Evolutionary conservation across 2,113 vertebrate genomes (phyloP).

Genomic region (Talpa occidentalis): DNA sequence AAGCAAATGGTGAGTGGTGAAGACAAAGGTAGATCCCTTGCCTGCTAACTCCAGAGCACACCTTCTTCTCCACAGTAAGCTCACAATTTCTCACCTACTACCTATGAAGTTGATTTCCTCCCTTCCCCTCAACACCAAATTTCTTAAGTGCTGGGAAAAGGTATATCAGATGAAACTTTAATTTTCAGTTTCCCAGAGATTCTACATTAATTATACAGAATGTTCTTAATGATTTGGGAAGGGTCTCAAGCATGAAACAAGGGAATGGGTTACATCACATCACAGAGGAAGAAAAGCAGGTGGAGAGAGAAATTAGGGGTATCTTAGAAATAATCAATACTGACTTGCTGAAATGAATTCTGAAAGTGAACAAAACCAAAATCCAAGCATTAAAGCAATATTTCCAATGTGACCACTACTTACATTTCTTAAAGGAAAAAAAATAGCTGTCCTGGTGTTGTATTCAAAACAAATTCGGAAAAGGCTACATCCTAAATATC

Average conservation of each 20-base stretch:
- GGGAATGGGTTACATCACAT: not conserved
- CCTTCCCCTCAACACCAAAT: not conserved
- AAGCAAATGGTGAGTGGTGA: not conserved
- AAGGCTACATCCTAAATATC: not conserved
- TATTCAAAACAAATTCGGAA: slow-evolving; percentile 24
- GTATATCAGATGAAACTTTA: not conserved
- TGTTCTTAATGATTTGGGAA: not conserved
- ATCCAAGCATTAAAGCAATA: not conserved
- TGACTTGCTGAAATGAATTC: not conserved
- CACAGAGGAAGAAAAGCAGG: not conserved
- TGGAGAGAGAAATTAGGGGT: not conserved
- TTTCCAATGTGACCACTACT: not conserved
- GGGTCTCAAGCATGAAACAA: not conserved
- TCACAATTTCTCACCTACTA: not conserved
- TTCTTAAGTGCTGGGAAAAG: slow-evolving; percentile 13
- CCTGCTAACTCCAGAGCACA: not conserved
- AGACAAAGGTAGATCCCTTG: not conserved
- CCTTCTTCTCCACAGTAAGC: not conserved
- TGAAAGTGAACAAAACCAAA: not conserved
- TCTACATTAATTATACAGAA: slow-evolving; percentile 7
- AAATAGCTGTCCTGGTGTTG: not conserved
- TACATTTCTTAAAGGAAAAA: not conserved
- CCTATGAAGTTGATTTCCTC: not conserved
- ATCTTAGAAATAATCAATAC: not conserved
- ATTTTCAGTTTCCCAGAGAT: slow-evolving; percentile 18